Conservation (phyloP, 2,113 vertebrate species). For the Cebus imitator region DNA sequence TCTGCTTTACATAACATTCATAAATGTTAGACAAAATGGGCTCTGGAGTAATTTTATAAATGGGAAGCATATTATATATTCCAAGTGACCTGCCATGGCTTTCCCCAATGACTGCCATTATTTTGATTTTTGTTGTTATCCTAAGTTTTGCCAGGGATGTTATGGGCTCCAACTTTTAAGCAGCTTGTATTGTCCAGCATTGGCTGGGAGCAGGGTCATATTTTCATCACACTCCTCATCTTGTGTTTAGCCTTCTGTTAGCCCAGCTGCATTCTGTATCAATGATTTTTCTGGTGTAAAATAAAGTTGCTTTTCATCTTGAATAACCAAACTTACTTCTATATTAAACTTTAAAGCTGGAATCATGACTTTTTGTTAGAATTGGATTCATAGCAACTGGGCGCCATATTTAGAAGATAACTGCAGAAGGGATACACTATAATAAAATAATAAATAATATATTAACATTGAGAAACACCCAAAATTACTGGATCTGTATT, state of each 20-base stretch:
- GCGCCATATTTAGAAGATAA: background rate
- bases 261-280: background rate
- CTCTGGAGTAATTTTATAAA: constrained; percentile 36
- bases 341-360: background rate
- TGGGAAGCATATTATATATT: constrained; percentile 32
- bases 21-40: background rate
- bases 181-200: constrained; percentile 33
- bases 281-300: background rate
- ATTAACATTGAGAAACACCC: background rate
- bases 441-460: background rate
- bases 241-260: background rate
- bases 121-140: constrained; percentile 38
- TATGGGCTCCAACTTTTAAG: constrained; percentile 17
- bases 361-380: constrained; percentile 2
- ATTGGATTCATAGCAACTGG: background rate
- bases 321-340: background rate
- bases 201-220: background rate
- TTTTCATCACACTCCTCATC: background rate
- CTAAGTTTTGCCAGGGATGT: constrained; percentile 51
- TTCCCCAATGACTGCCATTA: constrained; percentile 1
- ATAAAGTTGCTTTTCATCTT: background rate
- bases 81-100: constrained; percentile 14
- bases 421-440: background rate
- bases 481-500: background rate
- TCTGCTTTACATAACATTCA: background rate